Conservation (phyloP, 2,797 vertebrate genomes). For the Danio aesculapii region DNA sequence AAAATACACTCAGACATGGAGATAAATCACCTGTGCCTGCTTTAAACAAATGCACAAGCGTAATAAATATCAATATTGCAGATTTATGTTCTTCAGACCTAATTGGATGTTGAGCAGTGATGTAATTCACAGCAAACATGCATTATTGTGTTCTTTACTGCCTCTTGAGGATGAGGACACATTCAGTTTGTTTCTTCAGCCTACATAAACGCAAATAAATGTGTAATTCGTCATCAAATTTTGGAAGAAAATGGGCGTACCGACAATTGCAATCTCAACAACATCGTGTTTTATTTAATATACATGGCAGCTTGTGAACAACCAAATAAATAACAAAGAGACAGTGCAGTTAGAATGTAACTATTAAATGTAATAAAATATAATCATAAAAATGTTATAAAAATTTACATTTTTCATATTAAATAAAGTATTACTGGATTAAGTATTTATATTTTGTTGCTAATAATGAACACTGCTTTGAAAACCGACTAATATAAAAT, state of each 20-base stretch:
- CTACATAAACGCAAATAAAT: conserved; percentile 65
- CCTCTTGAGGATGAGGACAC: conserved; percentile 82
- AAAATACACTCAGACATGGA: conserved; percentile 19
- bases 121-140: conserved; percentile 74
- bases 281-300: background rate
- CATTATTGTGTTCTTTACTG: conserved; percentile 86
- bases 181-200: conserved; percentile 75
- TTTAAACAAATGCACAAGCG: conserved; percentile 67
- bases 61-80: conserved; percentile 72
- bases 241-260: background rate
- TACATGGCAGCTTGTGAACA: background rate
- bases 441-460: background rate
- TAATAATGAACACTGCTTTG: background rate
- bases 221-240: background rate
- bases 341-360: background rate
- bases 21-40: conserved; percentile 47
- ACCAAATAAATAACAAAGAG: background rate
- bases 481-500: background rate
- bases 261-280: background rate
- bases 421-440: no score
- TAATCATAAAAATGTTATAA: background rate
- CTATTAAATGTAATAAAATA: background rate
- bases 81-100: conserved; percentile 71
- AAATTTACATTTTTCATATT: no score
- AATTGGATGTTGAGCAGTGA: conserved; percentile 72